Evolutionary conservation across 2,113 vertebrate genomes (phyloP).

Genomic region (Acinonyx jubatus): DNA sequence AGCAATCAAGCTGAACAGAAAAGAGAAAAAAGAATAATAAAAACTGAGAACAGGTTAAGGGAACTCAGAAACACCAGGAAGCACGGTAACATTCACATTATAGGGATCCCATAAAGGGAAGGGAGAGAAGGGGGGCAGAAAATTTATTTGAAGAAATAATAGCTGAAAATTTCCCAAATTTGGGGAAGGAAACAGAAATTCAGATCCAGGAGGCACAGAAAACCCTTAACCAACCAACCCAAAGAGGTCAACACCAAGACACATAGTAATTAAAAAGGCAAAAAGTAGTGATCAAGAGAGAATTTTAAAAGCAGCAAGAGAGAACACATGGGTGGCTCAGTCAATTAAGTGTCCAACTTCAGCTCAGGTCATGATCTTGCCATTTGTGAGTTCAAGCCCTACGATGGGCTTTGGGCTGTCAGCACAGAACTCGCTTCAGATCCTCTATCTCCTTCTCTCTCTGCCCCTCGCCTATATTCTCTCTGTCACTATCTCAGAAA

Average conservation of each 20-base stretch:
- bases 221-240: background rate
- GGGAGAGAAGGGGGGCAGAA: background rate
- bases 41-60: background rate
- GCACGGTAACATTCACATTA: background rate
- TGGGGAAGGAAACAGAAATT: background rate
- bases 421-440: too few relatives aligned
- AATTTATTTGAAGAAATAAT: background rate
- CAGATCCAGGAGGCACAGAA: background rate
- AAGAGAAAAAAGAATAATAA: background rate
- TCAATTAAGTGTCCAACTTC: too few relatives aligned
- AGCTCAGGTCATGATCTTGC: too few relatives aligned
- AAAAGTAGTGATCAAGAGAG: background rate
- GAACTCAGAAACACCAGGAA: background rate
- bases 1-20: background rate
- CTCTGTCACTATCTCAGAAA: too few relatives aligned
- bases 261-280: background rate
- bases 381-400: too few relatives aligned
- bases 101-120: background rate
- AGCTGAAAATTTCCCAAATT: background rate
- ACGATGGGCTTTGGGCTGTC: too few relatives aligned
- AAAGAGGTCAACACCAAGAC: background rate
- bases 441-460: too few relatives aligned
- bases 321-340: too few relatives aligned
- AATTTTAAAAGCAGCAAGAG: background rate
- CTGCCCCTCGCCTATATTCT: too few relatives aligned